phyloP scores from a whole-genome alignment of 2,113 vertebrate genomes.

The Euleptes europaea region DNA sequence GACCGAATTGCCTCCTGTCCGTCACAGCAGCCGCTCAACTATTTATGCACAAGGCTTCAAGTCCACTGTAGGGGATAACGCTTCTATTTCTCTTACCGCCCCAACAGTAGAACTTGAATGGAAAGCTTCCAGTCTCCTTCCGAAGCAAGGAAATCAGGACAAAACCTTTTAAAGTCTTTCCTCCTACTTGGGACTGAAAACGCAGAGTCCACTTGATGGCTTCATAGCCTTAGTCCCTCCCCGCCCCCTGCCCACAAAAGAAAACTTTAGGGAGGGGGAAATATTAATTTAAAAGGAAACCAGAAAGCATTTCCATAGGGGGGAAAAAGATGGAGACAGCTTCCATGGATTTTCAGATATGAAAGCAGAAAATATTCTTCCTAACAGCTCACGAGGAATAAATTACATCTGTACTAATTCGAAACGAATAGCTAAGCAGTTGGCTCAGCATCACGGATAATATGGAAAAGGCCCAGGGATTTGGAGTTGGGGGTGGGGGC shows the following conservation, averaged over 20 bases:
- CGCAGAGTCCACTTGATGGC: conserved; percentile 13
- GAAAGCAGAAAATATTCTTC: conserved; percentile 29
- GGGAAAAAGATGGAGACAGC: conserved; percentile 10
- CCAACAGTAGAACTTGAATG: rapidly evolving
- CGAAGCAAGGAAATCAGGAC: conserved; percentile 21
- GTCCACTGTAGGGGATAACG: background rate
- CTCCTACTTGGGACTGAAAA: background rate
- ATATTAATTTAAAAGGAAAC: background rate
- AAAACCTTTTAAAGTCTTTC: background rate
- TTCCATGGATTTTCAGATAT: conserved; percentile 24
- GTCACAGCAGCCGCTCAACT: background rate
- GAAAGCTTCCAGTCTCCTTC: background rate
- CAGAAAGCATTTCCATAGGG: conserved; percentile 14
- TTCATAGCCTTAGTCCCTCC: background rate
- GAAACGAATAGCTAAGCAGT: conserved; percentile 44
- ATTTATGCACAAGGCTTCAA: background rate
- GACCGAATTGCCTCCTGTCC: too few relatives aligned
- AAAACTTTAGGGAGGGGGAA: background rate
- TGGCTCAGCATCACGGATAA: conserved; percentile 54
- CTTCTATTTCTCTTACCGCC: background rate
- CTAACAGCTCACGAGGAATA: conserved; percentile 42
- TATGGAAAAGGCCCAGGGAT: conserved; percentile 55
- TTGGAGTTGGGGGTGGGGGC: conserved; percentile 32
- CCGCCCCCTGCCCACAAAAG: too few relatives aligned
- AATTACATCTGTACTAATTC: conserved; percentile 41